Evolutionary conservation across 2,888 invertebrate species (phyloP).

Genomic region (Agelastica alni): DNA sequence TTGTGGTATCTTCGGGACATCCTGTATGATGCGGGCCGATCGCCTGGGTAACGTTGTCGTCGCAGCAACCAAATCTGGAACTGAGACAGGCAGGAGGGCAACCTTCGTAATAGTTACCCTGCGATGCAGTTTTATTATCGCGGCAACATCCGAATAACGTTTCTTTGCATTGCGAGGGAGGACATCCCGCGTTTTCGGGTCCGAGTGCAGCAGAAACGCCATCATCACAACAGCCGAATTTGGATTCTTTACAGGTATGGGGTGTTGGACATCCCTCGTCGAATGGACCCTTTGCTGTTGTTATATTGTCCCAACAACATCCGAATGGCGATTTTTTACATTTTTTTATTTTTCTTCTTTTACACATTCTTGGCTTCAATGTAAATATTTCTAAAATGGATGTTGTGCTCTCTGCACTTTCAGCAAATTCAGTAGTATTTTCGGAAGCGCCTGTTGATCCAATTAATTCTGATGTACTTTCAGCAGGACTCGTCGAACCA

Average conservation of each 20-base stretch:
- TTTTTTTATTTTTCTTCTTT: conserved; percentile 60
- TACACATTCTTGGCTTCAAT: conserved; percentile 63
- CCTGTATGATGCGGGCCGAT: conserved; percentile 46
- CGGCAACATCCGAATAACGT: conserved; percentile 87
- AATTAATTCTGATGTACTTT: conserved; percentile 29
- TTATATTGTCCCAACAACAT: conserved; percentile 83
- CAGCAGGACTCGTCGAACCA: conserved; percentile 27
- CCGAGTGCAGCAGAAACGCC: conserved; percentile 78
- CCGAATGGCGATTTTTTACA: conserved; percentile 73
- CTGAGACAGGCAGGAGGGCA: conserved; percentile 72
- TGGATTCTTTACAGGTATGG: conserved; percentile 75
- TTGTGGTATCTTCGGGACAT: conserved; percentile 44
- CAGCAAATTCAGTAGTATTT: conserved; percentile 24
- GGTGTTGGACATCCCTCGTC: conserved; percentile 76
- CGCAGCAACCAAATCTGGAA: conserved; percentile 82
- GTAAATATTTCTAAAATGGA: conserved; percentile 59
- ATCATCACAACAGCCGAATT: conserved; percentile 82
- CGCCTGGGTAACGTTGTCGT: conserved; percentile 75
- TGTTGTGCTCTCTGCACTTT: conserved; percentile 25
- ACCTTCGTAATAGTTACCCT: conserved; percentile 80
- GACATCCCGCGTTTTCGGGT: conserved; percentile 74
- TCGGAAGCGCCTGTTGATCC: conserved; percentile 25
- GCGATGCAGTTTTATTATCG: conserved; percentile 75
- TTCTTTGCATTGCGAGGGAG: conserved; percentile 71
- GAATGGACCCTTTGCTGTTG: conserved; percentile 80